Evolutionary conservation across 2,113 vertebrate genomes (phyloP).

Genomic region (Centropristis striata): DNA sequence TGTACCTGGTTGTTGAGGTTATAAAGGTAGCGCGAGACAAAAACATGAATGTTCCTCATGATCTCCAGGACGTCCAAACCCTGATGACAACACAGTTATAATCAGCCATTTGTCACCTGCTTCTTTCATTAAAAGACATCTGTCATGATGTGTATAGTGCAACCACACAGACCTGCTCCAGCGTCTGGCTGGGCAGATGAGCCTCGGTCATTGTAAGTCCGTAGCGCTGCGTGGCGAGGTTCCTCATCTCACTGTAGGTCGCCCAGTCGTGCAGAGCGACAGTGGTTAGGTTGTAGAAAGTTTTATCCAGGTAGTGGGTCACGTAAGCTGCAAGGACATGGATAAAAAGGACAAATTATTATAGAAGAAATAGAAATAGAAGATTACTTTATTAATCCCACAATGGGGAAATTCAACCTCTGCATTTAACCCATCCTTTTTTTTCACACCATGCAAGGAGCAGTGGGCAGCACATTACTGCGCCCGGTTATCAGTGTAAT

Average conservation of each 20-base stretch:
- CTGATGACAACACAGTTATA: slow-evolving; percentile 75
- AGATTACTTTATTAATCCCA: no score
- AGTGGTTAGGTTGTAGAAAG: slow-evolving; percentile 98
- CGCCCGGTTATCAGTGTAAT: no score
- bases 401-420: no score
- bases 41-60: slow-evolving; percentile 99
- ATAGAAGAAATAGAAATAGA: no score
- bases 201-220: slow-evolving; percentile 97
- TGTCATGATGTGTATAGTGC: neutral
- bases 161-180: slow-evolving; percentile 91
- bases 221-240: slow-evolving; percentile 96
- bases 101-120: no score
- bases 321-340: slow-evolving; percentile 89
- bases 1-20: slow-evolving; percentile 98
- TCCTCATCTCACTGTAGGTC: slow-evolving; percentile 99
- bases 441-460: no score
- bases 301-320: slow-evolving; percentile 98
- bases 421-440: no score
- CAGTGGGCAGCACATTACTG: no score
- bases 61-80: slow-evolving; percentile 98
- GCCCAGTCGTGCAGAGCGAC: slow-evolving; percentile 99
- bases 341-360: neutral
- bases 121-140: neutral
- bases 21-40: slow-evolving; percentile 98
- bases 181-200: slow-evolving; percentile 97